Evolutionary conservation across 2,888 invertebrate species (phyloP), one percentile per base, ranked within the genome.

Genomic region (Achlya flavicornis): DNA sequence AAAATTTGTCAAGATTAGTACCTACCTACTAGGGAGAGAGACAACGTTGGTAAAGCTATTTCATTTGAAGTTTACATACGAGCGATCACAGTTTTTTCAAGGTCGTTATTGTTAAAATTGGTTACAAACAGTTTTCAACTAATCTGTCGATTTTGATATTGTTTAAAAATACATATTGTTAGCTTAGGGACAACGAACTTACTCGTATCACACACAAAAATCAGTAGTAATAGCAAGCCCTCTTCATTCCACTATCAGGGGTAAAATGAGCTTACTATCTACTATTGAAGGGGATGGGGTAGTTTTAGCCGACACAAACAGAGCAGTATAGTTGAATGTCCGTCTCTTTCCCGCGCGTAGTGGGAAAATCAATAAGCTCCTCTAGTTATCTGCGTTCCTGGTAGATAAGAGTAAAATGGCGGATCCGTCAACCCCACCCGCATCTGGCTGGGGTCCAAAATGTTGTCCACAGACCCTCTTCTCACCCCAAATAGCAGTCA

Each of bases 351-450:
- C 41, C 72, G 48, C 68, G 7, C 57, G 12, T 19, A 14, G 61
- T 48, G 43, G 68, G 71, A 77, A 80, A 84, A 82, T 80, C 82
- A 64, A 81, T 80, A 66, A 77, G 65, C 84, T 85, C 81, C 66
- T 77, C 8, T 10, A 46, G 48, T 10, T 61, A 68, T 73, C 69
- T 89, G 84, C 33, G 58, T 61, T 74, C 88, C 86, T 89, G 74
- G 87, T 88, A 74, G 63, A 79, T 83, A 73, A 81, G 72, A 77
- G 78, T 78, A 88, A 89, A 89, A 89, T 89, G 88, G 89, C 89
- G 88, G 88, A 89, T 85, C 83, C 75, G 79, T 78, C 80, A 58
- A 33, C 58, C 35, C 35, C 58, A 35, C 58, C 16, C 48, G 7
- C 46, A 26, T 26, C 12, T 5, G 16, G 16, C 19, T 19, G 53